Percentiles rank a stretch among this genome's conserved stretches.
Evolutionary conservation across 2,113 vertebrate species (phyloP).

Genomic region (Psilopogon haemacephalus): DNA sequence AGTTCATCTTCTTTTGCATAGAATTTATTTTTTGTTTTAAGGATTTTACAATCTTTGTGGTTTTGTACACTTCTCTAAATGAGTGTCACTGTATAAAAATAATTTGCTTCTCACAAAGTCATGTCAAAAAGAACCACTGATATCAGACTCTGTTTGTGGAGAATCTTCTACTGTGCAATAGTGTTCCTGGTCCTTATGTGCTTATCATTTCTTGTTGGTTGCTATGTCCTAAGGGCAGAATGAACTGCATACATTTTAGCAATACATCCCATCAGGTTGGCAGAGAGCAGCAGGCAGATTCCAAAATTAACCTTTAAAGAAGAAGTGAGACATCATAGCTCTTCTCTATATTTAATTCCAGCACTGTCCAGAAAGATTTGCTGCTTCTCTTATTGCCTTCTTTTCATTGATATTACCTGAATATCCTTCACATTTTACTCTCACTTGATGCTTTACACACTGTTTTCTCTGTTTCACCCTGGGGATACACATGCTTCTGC

Average conservation of each 20-base stretch:
- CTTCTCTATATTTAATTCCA: background rate
- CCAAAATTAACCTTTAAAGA: background rate
- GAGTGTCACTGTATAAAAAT: background rate
- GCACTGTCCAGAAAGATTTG: background rate
- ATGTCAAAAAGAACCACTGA: background rate
- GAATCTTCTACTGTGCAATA: background rate
- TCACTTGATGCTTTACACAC: background rate
- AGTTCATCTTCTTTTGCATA: background rate
- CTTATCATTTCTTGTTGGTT: background rate
- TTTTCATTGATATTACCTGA: background rate
- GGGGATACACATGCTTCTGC: background rate
- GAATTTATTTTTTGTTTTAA: background rate
- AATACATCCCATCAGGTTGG: background rate
- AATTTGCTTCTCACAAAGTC: background rate
- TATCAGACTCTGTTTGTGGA: background rate
- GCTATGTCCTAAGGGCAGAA: background rate
- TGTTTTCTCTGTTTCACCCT: slow-evolving; percentile 1
- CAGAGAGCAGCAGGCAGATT: background rate
- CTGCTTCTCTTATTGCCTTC: background rate
- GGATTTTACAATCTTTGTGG: background rate
- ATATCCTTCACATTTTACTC: background rate
- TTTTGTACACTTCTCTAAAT: background rate
- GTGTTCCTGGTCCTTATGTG: background rate
- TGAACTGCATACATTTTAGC: background rate
- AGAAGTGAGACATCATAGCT: background rate